A percentile compares a stretch with the other conserved stretches of the same genome.
phyloP scores from a whole-genome alignment of 2,113 vertebrate species.

The Scomber colias region DNA sequence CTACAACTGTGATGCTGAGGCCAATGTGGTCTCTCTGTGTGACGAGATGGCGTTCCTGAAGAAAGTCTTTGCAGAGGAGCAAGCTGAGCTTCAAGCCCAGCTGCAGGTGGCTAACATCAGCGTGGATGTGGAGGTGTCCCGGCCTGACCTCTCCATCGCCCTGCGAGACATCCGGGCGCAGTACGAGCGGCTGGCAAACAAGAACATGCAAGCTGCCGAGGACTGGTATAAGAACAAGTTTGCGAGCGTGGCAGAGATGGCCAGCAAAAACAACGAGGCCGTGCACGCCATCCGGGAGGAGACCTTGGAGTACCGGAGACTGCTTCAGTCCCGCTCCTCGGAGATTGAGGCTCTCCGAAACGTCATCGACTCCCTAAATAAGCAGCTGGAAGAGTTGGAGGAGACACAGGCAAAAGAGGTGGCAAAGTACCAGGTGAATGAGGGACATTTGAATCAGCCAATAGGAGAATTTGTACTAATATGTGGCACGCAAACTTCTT shows the following conservation, averaged over 20 bases:
- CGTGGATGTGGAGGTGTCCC: constrained; percentile 77
- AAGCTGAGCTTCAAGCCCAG: constrained; percentile 80
- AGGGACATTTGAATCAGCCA: neutral
- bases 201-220: constrained; percentile 87
- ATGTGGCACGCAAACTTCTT: neutral
- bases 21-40: constrained; percentile 83
- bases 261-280: constrained; percentile 85
- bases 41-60: constrained; percentile 87
- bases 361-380: constrained; percentile 86
- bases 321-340: constrained; percentile 85
- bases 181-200: constrained; percentile 86
- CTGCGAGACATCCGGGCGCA: constrained; percentile 86
- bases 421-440: constrained; percentile 85
- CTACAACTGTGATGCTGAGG: constrained; percentile 80
- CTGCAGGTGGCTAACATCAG: constrained; percentile 80
- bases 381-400: constrained; percentile 87
- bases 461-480: neutral
- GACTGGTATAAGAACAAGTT: constrained; percentile 88
- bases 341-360: constrained; percentile 87
- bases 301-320: constrained; percentile 87
- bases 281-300: constrained; percentile 88
- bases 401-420: constrained; percentile 86
- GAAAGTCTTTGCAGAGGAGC: constrained; percentile 86
- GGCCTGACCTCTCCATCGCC: constrained; percentile 84
- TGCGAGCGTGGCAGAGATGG: constrained; percentile 83